phyloP scores from a whole-genome alignment of 2,797 vertebrate genomes.

The Nannoperca obscura region DNA sequence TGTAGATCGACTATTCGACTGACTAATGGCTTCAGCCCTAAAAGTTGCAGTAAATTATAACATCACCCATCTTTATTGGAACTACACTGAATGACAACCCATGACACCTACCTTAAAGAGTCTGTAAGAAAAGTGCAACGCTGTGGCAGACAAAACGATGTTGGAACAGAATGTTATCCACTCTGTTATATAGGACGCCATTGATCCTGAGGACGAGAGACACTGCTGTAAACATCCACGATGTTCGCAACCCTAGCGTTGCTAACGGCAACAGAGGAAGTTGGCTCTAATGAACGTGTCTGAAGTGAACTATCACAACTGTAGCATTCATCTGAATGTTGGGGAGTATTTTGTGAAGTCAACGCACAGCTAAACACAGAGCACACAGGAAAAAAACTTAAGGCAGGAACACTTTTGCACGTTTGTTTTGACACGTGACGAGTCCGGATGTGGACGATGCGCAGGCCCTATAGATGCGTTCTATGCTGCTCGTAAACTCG shows the following conservation, averaged over 20 bases:
- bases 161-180: constrained; percentile 61
- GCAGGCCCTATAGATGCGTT: constrained; percentile 68
- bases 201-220: constrained; percentile 42
- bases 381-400: constrained; percentile 21
- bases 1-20: background rate
- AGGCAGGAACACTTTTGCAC: background rate
- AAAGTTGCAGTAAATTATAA: background rate
- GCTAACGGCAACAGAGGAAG: background rate
- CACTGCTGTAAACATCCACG: background rate
- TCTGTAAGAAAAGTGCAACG: constrained; percentile 70
- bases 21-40: background rate
- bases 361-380: background rate
- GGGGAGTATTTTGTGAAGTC: accelerated
- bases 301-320: background rate
- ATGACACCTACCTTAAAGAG: constrained; percentile 81
- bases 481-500: accelerated
- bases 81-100: background rate
- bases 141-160: constrained; percentile 66
- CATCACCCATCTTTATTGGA: background rate
- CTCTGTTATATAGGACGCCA: constrained; percentile 69
- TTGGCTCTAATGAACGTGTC: background rate
- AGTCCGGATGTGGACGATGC: constrained; percentile 43
- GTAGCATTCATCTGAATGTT: background rate
- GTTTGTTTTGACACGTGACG: constrained; percentile 79
- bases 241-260: background rate